These are phyloP conservation scores for Macquaria ambigua DNA, from an alignment of 2,113 vertebrate genomes.

Conservation along the genomic window DNA sequence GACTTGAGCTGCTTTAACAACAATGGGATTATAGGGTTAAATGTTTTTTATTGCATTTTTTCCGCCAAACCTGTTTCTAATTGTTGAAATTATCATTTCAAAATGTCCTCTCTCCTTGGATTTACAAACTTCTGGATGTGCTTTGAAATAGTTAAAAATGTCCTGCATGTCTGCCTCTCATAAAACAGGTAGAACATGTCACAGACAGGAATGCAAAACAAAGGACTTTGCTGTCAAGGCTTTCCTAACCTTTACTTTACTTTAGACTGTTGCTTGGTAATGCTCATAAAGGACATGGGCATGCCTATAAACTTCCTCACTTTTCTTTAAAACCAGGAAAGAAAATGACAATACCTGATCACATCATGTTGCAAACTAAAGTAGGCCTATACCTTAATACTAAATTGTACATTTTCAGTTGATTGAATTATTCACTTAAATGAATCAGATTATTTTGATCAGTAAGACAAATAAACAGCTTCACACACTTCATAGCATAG, in stretches of 20 bases:
- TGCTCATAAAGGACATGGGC: conserved; percentile 21
- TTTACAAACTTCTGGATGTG: background rate
- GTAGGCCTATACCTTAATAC: background rate
- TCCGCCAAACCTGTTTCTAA: no score
- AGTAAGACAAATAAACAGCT: background rate
- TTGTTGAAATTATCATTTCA: background rate
- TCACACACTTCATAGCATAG: conserved; percentile 15
- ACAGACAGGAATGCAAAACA: conserved; percentile 49
- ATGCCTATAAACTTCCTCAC: background rate
- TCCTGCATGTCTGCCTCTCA: background rate
- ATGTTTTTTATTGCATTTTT: background rate
- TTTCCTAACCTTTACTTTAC: conserved; percentile 12
- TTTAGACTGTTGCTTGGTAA: conserved; percentile 43
- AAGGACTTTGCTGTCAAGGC: conserved; percentile 19
- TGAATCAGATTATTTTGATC: background rate
- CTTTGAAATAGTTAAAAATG: background rate
- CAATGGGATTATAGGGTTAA: background rate
- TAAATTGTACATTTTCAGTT: background rate
- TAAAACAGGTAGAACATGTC: conserved; percentile 52
- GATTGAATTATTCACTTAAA: background rate
- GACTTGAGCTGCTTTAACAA: conserved; percentile 7
- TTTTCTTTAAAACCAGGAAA: background rate
- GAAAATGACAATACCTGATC: background rate
- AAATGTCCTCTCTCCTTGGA: background rate
- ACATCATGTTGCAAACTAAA: background rate